A percentile compares a stretch with the other conserved stretches of the same genome.
Conservation (phyloP, 2,113 vertebrate genomes). For the Pogona vitticeps region DNA sequence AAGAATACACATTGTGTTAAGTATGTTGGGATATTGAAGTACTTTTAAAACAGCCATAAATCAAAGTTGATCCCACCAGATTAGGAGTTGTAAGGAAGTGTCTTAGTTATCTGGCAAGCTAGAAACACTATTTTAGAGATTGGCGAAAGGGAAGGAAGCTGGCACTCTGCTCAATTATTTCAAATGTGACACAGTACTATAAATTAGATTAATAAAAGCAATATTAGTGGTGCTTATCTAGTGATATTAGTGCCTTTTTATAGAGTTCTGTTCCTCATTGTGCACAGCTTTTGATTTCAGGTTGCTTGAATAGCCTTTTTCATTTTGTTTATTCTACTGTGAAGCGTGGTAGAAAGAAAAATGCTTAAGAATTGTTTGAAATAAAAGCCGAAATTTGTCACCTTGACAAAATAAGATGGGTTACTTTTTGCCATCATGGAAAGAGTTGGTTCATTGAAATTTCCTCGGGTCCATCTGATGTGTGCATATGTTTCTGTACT, state of each 20-base stretch:
- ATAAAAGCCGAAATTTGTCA: background rate
- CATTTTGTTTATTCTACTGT: background rate
- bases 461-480: background rate
- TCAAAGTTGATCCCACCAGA: background rate
- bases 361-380: background rate
- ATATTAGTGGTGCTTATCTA: background rate
- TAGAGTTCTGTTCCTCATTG: background rate
- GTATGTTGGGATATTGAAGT: constrained; percentile 15
- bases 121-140: background rate
- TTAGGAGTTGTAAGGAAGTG: constrained; percentile 6
- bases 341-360: background rate
- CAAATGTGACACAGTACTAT: background rate
- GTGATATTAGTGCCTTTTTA: background rate
- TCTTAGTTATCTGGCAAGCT: constrained; percentile 4
- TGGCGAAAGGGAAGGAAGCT: background rate
- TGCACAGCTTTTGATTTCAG: background rate
- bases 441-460: background rate
- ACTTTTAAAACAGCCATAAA: constrained; percentile 30
- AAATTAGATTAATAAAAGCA: background rate
- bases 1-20: background rate
- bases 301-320: background rate
- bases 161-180: background rate
- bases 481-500: background rate
- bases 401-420: background rate
- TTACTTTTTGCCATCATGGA: background rate